These are phyloP conservation scores for Pseudopipra pipra DNA, from an alignment of 2,113 vertebrate species.

Conservation along the genomic window DNA sequence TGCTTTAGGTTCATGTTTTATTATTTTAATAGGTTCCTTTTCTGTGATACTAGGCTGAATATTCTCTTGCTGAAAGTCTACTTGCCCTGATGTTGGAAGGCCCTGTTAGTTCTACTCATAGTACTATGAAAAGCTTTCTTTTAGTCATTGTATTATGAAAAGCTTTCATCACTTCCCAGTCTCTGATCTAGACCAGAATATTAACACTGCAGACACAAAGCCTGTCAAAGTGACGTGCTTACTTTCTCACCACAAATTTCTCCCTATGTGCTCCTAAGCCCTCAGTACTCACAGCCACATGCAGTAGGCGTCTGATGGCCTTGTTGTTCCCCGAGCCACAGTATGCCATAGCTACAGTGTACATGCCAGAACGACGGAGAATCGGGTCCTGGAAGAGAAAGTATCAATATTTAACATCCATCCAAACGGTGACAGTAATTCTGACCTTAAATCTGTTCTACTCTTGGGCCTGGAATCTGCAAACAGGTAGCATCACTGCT, in stretches of 20 bases:
- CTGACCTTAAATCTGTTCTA: background rate
- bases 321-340: constrained; percentile 99
- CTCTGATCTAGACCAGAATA: background rate
- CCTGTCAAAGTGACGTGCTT: background rate
- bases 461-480: background rate
- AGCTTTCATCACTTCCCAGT: background rate
- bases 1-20: background rate
- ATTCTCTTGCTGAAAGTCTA: background rate
- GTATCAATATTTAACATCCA: background rate
- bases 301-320: constrained; percentile 94
- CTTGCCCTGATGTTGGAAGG: background rate
- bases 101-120: background rate
- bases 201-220: background rate
- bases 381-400: constrained; percentile 89
- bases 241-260: background rate
- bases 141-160: background rate
- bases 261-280: background rate
- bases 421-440: background rate
- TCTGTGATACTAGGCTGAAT: background rate
- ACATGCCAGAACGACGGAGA: constrained; percentile 97
- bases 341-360: constrained; percentile 98
- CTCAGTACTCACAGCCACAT: constrained; percentile 90
- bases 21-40: background rate
- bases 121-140: background rate
- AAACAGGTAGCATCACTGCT: background rate